Percentiles rank a stretch among this genome's conserved stretches.
phyloP scores from a whole-genome alignment of 2,888 invertebrate genomes.

The Pomacea canaliculata region DNA sequence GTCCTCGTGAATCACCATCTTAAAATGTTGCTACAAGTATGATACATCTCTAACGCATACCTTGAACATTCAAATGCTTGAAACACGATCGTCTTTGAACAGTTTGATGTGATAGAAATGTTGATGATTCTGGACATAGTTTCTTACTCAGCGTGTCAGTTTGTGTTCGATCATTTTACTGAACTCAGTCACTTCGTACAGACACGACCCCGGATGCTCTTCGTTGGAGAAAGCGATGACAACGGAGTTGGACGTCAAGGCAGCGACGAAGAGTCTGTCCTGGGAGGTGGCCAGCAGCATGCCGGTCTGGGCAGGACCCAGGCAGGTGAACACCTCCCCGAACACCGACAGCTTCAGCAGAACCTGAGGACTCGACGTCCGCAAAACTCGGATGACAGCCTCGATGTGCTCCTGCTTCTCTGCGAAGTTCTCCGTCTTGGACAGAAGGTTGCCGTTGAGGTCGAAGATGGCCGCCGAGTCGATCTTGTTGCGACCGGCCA shows the following conservation, averaged over 20 bases:
- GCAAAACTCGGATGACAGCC: conserved; percentile 4
- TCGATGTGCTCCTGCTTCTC: conserved; percentile 19
- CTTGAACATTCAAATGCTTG: too few species aligned
- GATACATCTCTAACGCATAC: too few species aligned
- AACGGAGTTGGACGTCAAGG: neutral
- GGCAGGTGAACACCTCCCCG: conserved; percentile 23
- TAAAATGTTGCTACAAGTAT: too few species aligned
- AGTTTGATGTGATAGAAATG: too few species aligned
- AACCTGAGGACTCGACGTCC: neutral
- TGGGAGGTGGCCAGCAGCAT: conserved; percentile 5
- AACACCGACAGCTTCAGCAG: conserved; percentile 19
- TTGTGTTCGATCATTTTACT: conserved; percentile 14
- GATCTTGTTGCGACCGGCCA: conserved; percentile 17
- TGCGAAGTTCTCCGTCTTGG: conserved; percentile 21
- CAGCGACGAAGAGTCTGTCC: conserved; percentile 10
- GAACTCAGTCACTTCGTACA: conserved; percentile 24
- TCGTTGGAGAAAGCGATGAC: conserved; percentile 21
- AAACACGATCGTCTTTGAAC: too few species aligned
- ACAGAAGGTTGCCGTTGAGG: conserved; percentile 12
- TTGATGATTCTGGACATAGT: too few species aligned
- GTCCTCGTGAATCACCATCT: too few species aligned
- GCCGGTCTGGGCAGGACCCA: conserved; percentile 9
- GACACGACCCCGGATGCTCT: conserved; percentile 5
- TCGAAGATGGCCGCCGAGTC: conserved; percentile 26
- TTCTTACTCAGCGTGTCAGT: too few species aligned